Evolutionary conservation across 2,888 invertebrate genomes (phyloP), one percentile per base, ranked within the genome.

Genomic region (Megalurothrips usitatus): DNA sequence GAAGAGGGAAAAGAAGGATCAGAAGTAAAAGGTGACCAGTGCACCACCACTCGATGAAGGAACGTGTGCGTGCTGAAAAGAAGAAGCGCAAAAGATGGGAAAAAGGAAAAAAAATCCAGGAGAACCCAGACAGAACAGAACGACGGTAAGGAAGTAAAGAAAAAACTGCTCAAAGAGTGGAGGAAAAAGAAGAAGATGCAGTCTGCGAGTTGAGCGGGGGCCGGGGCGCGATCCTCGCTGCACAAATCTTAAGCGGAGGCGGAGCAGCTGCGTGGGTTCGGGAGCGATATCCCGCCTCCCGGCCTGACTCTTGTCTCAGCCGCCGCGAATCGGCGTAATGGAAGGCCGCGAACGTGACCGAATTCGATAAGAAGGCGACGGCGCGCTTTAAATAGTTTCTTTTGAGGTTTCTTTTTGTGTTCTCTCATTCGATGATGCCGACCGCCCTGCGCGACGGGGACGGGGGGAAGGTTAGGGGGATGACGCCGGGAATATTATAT

Each of bases 261-360:
- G 34, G 34, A 4, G 6, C 34, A 43, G 34, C 6, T 43, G 34
- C 34, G 34, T 43, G 34, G 34, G 34, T 43, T 6, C 6, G 34
- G 34, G 6, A 43, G 34, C 34, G 34, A 43, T 43, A 43, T 2
- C 34, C 34, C 34, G 34, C 34, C 34, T 43, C 34, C 34, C 6
- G 34, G 34, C 34, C 34, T 43, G 34, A 43, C 34, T 43, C 68
- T 75, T 75, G 26, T 75, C 26, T 58, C 58, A 58, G 58, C 17
- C 17, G 19, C 58, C 58, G 6, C 68, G 68, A 75, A 75, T 26
- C 68, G 68, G 68, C 68, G 26, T 75, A 75, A 75, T 75, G 68
- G 68, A 75, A 75, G 34, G 68, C 26, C 68, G 68, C n/a, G 68
- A 75, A 75, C 68, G 68, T 75, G 68, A 75, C 68, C 68, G 68